A percentile compares a stretch with the other conserved stretches of the same genome.
Conservation (phyloP, 2,113 vertebrate genomes). For the Apteryx mantelli region DNA sequence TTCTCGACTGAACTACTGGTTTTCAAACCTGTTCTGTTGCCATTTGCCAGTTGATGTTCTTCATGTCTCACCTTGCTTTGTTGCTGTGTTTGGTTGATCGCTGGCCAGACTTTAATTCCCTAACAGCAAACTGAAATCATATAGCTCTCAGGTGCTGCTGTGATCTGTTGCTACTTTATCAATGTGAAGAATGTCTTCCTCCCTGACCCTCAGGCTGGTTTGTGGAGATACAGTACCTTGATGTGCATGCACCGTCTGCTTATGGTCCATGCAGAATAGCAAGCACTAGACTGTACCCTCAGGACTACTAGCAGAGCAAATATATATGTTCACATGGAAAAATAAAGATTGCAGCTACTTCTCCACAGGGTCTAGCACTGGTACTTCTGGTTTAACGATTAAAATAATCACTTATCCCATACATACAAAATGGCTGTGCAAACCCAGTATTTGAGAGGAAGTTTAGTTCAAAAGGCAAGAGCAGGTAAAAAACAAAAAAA, state of each 20-base stretch:
- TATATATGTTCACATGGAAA: background rate
- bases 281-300: background rate
- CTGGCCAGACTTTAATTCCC: background rate
- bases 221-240: background rate
- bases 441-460: background rate
- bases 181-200: background rate
- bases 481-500: background rate
- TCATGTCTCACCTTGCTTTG: background rate
- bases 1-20: background rate
- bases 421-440: rapidly evolving
- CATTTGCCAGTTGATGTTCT: background rate
- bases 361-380: background rate
- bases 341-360: background rate
- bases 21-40: background rate
- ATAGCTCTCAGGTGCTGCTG: background rate
- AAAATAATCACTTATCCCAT: background rate
- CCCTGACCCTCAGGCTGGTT: background rate
- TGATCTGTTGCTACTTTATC: background rate
- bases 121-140: background rate
- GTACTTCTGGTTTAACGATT: background rate
- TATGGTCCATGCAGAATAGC: rapidly evolving
- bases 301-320: background rate
- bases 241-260: background rate
- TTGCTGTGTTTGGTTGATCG: background rate
- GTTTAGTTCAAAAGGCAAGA: background rate